Percentiles rank a stretch among this genome's conserved stretches.
phyloP scores from a whole-genome alignment of 2,888 invertebrate genomes.

The Acleris holmiana region DNA sequence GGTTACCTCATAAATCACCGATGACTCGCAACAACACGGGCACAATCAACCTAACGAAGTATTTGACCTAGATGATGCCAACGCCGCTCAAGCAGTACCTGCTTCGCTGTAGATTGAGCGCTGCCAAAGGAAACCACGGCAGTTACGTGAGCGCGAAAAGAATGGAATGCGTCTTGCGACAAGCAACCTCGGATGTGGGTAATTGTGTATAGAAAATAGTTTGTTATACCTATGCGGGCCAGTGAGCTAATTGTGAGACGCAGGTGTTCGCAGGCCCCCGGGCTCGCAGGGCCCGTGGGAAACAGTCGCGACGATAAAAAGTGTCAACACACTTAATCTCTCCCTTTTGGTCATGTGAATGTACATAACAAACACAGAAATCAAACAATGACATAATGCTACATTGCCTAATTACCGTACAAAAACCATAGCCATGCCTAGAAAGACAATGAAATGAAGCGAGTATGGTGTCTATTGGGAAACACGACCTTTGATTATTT shows the following conservation, averaged over 20 bases:
- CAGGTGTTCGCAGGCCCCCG: conserved; percentile 67
- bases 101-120: conserved; percentile 41
- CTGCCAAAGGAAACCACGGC: conserved; percentile 54
- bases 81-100: conserved; percentile 43
- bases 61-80: conserved; percentile 61
- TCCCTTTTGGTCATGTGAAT: conserved; percentile 56
- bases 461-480: conserved; percentile 3
- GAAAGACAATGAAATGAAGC: conserved; percentile 7
- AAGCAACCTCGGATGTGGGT: conserved; percentile 71
- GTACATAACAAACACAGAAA: conserved; percentile 52
- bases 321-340: conserved; percentile 61
- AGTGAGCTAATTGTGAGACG: conserved; percentile 55
- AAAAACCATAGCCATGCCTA: conserved; percentile 52
- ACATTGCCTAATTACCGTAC: conserved; percentile 59
- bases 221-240: conserved; percentile 52
- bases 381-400: conserved; percentile 70
- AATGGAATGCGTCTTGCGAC: conserved; percentile 74
- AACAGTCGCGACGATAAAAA: conserved; percentile 59
- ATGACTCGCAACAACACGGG: conserved; percentile 42
- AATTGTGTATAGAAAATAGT: conserved; percentile 52
- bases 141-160: conserved; percentile 70
- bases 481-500: conserved; percentile 1
- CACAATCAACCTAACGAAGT: conserved; percentile 49
- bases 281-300: conserved; percentile 57
- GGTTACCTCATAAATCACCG: conserved; percentile 47